Conservation (phyloP, 2,888 invertebrate genomes). For the Parnassius orleans region DNA sequence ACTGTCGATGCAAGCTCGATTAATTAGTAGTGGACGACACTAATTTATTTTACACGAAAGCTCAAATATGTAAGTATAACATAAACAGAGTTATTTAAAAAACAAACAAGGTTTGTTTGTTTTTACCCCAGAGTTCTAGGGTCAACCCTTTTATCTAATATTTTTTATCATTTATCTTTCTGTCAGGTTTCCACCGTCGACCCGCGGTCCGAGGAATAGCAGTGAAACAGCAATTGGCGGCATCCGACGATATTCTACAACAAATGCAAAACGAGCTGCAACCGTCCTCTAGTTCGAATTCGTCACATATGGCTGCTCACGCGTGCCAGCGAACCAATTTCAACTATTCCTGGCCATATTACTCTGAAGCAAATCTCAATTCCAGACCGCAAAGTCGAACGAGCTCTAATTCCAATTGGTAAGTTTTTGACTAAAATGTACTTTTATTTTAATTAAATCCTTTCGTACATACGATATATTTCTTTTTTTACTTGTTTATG, state of each 20-base stretch:
- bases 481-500: too few species aligned
- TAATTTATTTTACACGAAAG: too few species aligned
- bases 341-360: conserved; percentile 84
- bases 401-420: conserved; percentile 66
- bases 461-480: too few species aligned
- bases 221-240: conserved; percentile 89
- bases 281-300: conserved; percentile 53
- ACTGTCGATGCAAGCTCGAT: too few species aligned
- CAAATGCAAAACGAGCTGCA: conserved; percentile 88
- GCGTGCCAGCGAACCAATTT: conserved; percentile 63
- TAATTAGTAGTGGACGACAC: too few species aligned
- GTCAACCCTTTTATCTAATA: too few species aligned
- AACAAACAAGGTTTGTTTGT: too few species aligned
- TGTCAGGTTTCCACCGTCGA: conserved; percentile 86
- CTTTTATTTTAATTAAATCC: neutral
- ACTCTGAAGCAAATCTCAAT: conserved; percentile 80
- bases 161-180: neutral
- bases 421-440: conserved; percentile 29
- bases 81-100: too few species aligned
- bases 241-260: conserved; percentile 89
- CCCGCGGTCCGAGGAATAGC: conserved; percentile 92
- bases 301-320: conserved; percentile 52
- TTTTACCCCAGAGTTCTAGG: too few species aligned
- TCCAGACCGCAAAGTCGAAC: conserved; percentile 68
- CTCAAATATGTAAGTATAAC: too few species aligned